Base-by-base conservation (phyloP, 2,888 invertebrate genomes). In the Agonum fuliginosum region DNA sequence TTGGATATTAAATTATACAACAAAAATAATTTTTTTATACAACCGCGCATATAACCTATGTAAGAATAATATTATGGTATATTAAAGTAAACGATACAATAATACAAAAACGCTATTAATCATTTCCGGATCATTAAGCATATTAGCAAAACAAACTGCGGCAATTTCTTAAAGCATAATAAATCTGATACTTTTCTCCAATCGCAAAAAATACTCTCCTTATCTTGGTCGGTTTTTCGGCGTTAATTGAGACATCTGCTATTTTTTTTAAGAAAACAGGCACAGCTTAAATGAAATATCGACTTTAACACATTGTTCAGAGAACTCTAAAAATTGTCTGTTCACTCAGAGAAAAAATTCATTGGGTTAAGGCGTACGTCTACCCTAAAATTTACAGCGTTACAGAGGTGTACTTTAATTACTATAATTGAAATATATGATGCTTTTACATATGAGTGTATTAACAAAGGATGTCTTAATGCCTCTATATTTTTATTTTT, bases 61-160 rank as follows among this genome's bases (percentile, higher is more conserved):
- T 54, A 54, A 54, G 54, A n/a, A 24, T 54, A 20, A 54, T 24
- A 27, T n/a, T n/a, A n/a, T n/a, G n/a, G n/a, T n/a, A n/a, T n/a
- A n/a, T n/a, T n/a, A n/a, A n/a, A n/a, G n/a, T n/a, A n/a, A n/a
- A 54, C 20, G 10, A 54, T 24, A 54, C 48, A 8, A 1, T 19
- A 54, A 54, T 2, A 24, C 8, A 54, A 20, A 54, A 1, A 54
- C 10, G 24, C 24, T 48, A 54, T 54, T 54, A 54, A 54, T 54
- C 54, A 54, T 54, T 24, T 54, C 22, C 24, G 12, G 22, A 8
- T 24, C 54, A 54, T 54, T 54, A 54, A 12, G 12, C 54, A n/a
- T 54, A 24, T 54, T 22, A 54, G 54, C 54, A 24, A 48, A 19
- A 48, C 48, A 48, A 54, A 54, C 24, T 3, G n/a, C 1, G 10